phyloP scores from a whole-genome alignment of 2,113 vertebrate genomes.

The Scomber japonicus region DNA sequence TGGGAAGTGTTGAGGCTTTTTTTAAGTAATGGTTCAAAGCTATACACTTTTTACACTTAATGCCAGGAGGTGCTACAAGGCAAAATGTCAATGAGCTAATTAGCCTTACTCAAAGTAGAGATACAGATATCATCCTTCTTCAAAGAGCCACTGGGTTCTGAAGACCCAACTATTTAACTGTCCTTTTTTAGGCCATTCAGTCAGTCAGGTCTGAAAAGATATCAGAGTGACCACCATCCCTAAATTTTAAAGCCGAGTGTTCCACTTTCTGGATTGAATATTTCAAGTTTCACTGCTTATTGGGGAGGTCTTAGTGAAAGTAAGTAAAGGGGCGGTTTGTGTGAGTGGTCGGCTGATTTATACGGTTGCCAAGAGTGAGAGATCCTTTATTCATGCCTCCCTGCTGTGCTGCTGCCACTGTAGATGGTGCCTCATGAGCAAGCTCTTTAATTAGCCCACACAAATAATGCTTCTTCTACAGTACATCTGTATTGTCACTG shows the following conservation, averaged over 20 bases:
- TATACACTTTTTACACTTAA: constrained; percentile 26
- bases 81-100: constrained; percentile 64
- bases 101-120: constrained; percentile 37
- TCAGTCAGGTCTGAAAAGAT: constrained; percentile 34
- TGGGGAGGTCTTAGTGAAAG: background rate
- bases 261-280: constrained; percentile 3
- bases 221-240: constrained; percentile 23
- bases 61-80: constrained; percentile 36
- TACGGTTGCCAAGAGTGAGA: background rate
- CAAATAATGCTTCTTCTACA: constrained; percentile 24
- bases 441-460: constrained; percentile 50
- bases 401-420: constrained; percentile 4
- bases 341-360: constrained; percentile 14
- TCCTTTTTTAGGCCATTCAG: constrained; percentile 18
- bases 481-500: background rate
- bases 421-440: constrained; percentile 1
- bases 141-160: constrained; percentile 47
- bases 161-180: constrained; percentile 9
- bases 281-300: background rate
- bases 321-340: background rate
- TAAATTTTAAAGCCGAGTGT: constrained; percentile 9
- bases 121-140: constrained; percentile 51
- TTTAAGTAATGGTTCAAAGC: constrained; percentile 47
- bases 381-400: background rate
- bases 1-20: constrained; percentile 29